Conservation (phyloP, 2,797 vertebrate species). For the Sebastolobus altivelis region DNA sequence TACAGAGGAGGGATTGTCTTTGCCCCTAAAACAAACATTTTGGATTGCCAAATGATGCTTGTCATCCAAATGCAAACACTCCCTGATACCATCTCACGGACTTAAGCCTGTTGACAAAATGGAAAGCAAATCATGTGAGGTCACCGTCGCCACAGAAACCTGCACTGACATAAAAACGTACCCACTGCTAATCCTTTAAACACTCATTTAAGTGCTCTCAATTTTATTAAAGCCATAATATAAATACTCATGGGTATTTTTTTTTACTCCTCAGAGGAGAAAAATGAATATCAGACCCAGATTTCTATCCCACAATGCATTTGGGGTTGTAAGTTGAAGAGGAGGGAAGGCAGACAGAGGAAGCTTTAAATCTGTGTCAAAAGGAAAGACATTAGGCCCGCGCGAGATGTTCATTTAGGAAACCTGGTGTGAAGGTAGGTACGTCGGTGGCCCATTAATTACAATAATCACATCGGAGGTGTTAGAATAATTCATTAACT, state of each 20-base stretch:
- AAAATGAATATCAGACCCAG: conserved; percentile 77
- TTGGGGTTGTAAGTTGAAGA: conserved; percentile 63
- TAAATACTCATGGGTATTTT: conserved; percentile 70
- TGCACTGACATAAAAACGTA: conserved; percentile 37
- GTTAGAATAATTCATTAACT: conserved; percentile 89
- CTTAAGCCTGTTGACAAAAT: conserved; percentile 64
- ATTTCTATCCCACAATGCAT: conserved; percentile 78
- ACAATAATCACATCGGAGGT: conserved; percentile 87
- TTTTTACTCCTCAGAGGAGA: conserved; percentile 59
- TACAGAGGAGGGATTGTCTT: conserved; percentile 47
- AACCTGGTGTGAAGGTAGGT: conserved; percentile 82
- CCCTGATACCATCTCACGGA: conserved; percentile 53
- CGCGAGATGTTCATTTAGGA: conserved; percentile 81
- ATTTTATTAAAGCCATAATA: conserved; percentile 72
- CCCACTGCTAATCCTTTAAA: conserved; percentile 58
- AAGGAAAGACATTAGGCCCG: conserved; percentile 78
- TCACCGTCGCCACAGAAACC: conserved; percentile 34
- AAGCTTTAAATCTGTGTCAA: conserved; percentile 82
- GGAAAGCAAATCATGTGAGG: conserved; percentile 45
- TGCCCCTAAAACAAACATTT: conserved; percentile 65
- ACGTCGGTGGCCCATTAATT: conserved; percentile 83
- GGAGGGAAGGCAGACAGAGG: conserved; percentile 52
- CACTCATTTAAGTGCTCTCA: conserved; percentile 54
- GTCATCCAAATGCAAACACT: conserved; percentile 73
- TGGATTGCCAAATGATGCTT: conserved; percentile 70